Evolutionary conservation across 2,888 invertebrate genomes (phyloP), one percentile per base, ranked within the genome.

Genomic region (Arenicola marina): DNA sequence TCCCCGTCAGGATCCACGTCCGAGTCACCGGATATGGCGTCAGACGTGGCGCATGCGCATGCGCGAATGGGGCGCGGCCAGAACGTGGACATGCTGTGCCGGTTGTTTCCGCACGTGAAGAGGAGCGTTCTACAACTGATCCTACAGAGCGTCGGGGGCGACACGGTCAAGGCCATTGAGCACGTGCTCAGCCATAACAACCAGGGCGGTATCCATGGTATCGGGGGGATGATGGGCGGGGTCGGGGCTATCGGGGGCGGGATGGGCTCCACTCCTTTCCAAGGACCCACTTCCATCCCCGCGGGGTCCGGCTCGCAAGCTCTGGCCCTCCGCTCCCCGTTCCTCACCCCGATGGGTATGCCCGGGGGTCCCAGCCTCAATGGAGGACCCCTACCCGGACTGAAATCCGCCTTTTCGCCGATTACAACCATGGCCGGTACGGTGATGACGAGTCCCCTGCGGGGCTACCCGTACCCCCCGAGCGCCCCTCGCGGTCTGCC

Each of bases 131-230:
- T 96, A 1, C 95, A 95, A 81, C 88, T 90, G 2, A 88, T 93
- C 51, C 86, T 96, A 26, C 90, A 91, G 70, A 88, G 91, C 65
- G 92, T 91, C 82, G 89, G 91, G 82, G 93, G 93, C 0, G 95
- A 96, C 79, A 91, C 94, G 0, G 89, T 95, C 0, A 91, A 93
- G 72, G 94, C 95, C 0, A 95, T 96, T 89, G 95, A 96, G 79
- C 89, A 92, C 78, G 89, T 96, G 87, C 73, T 83, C 31, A 77
- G 71, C 66, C 78, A 75, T 56, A 78, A 78, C 64, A 54, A 43
- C 62, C 45, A n/a, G 43, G 59, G 21, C 26, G 34, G 45, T 3
- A 24, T 48, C 32, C 32, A 57, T 28, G 56, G 31, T 45, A n/a
- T n/a, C n/a, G n/a, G n/a, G n/a, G n/a, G n/a, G n/a, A n/a, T n/a